Conservation (phyloP, 2,888 invertebrate genomes). For the Tyria jacobaeae region DNA sequence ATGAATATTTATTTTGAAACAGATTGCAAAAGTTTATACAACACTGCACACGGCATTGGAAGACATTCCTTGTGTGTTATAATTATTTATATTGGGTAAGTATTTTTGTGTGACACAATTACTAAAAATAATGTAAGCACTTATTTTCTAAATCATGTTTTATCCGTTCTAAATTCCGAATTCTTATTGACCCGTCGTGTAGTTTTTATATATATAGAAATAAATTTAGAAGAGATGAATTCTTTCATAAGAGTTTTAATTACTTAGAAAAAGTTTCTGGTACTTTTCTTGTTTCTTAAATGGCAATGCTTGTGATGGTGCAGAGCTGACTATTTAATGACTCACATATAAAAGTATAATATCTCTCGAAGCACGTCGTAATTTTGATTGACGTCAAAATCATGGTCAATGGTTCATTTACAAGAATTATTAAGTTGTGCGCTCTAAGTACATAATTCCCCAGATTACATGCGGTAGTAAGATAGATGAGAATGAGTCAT, state of each 20-base stretch:
- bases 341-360: constrained; percentile 51
- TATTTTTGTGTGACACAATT: neutral
- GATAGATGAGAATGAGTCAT: constrained; percentile 73
- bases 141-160: neutral
- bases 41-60: constrained; percentile 12
- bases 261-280: neutral
- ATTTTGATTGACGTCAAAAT: constrained; percentile 65
- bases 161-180: neutral
- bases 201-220: neutral
- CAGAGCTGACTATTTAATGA: constrained; percentile 32
- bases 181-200: neutral
- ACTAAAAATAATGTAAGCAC: neutral
- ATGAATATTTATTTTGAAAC: constrained; percentile 2
- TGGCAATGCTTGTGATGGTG: neutral
- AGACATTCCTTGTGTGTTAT: constrained; percentile 5
- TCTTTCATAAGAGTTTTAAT: neutral
- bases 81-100: neutral
- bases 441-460: constrained; percentile 77
- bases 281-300: neutral
- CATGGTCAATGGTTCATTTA: constrained; percentile 55
- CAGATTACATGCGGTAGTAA: constrained; percentile 58
- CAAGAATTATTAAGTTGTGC: constrained; percentile 58
- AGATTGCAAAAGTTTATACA: constrained; percentile 12
- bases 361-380: constrained; percentile 40
- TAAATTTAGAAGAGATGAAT: neutral